Evolutionary conservation across 2,113 vertebrate species (phyloP).

Genomic region (Cinclus mexicanus): DNA sequence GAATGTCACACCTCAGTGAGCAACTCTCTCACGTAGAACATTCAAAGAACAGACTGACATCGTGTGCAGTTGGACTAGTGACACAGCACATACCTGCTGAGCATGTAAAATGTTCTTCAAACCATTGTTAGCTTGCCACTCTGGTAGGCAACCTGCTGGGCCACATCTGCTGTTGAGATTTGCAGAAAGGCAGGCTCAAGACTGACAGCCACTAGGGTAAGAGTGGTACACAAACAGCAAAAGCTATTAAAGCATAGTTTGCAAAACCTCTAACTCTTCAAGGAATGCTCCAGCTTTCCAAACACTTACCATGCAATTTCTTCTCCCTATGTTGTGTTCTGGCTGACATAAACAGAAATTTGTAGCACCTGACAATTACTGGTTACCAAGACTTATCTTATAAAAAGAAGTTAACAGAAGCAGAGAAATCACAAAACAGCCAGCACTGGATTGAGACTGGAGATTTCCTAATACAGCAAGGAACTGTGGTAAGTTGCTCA

Average conservation of each 20-base stretch:
- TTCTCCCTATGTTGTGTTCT: background rate
- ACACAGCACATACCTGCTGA: background rate
- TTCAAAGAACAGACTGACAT: background rate
- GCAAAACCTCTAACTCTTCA: background rate
- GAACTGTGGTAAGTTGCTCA: background rate
- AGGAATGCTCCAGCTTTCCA: background rate
- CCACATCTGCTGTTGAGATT: background rate
- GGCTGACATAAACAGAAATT: background rate
- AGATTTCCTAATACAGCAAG: rapidly evolving
- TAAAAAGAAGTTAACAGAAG: background rate
- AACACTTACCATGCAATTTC: background rate
- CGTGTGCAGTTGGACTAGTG: background rate
- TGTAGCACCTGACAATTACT: background rate
- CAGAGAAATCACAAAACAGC: background rate
- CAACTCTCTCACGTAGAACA: background rate
- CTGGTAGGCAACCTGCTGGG: background rate
- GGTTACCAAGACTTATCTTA: background rate
- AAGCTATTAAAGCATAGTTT: background rate
- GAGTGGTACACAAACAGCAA: background rate
- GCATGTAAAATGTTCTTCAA: background rate
- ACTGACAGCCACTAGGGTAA: background rate
- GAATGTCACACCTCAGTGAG: background rate
- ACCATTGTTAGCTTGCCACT: background rate
- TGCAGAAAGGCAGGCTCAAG: background rate
- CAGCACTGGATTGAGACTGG: background rate